These are phyloP conservation scores for Halcyon chelicuti DNA, from an alignment of 2,797 vertebrate species.

Conservation along the genomic window DNA sequence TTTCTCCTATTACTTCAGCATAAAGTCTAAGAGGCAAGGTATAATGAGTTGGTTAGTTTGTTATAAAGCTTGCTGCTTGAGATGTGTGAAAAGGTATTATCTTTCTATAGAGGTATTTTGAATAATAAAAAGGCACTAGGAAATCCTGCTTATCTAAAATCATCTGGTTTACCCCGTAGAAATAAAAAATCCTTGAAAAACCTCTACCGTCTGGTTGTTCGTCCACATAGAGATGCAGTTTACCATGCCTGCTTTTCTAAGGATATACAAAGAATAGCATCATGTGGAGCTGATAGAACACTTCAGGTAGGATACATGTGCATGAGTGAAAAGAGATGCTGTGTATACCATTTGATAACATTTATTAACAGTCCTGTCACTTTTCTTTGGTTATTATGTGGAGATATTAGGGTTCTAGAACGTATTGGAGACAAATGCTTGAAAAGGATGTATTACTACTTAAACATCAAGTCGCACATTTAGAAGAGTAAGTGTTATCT, in stretches of 20 bases:
- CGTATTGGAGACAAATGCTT: background rate
- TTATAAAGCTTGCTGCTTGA: background rate
- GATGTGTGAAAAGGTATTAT: background rate
- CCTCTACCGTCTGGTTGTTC: conserved; percentile 90
- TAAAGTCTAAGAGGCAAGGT: background rate
- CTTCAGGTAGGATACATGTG: conserved; percentile 84
- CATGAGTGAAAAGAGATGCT: background rate
- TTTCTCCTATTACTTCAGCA: background rate
- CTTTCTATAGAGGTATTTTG: background rate
- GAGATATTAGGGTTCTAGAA: background rate
- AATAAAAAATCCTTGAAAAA: conserved; percentile 90
- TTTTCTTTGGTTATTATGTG: background rate
- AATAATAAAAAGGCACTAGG: background rate
- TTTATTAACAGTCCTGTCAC: background rate
- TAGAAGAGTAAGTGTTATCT: background rate
- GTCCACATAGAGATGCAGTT: conserved; percentile 91
- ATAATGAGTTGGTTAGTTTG: background rate
- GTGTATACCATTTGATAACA: background rate
- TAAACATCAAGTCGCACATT: background rate
- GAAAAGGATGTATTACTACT: background rate
- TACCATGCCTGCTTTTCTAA: conserved; percentile 94
- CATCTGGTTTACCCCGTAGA: conserved; percentile 74
- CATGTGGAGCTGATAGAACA: conserved; percentile 91
- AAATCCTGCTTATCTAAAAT: background rate
- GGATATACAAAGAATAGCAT: conserved; percentile 89